A percentile compares a stretch with the other conserved stretches of the same genome.
These are phyloP conservation scores for Geococcyx californianus DNA, from an alignment of 2,113 vertebrate genomes.

Conservation along the genomic window DNA sequence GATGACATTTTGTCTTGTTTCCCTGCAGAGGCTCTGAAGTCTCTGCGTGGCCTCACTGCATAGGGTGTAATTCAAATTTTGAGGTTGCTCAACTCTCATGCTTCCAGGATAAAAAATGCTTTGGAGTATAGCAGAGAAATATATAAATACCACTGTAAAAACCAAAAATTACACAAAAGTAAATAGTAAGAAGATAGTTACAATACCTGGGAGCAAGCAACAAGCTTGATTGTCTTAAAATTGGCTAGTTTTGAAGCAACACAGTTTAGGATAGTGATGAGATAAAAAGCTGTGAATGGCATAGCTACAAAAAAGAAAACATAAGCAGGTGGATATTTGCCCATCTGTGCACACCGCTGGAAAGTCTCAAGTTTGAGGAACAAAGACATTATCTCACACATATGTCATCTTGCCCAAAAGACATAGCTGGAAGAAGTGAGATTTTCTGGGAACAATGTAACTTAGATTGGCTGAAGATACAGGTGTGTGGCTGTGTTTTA, in stretches of 20 bases:
- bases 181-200: not conserved
- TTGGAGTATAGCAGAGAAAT: not conserved
- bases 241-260: not conserved
- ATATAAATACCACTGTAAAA: not conserved
- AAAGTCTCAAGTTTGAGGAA: not conserved
- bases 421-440: not conserved
- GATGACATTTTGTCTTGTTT: not conserved
- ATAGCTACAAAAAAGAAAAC: not conserved
- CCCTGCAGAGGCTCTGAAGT: not conserved
- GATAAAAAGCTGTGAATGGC: not conserved
- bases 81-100: not conserved
- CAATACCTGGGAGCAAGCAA: not conserved
- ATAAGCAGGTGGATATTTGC: not conserved
- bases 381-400: not conserved
- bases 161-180: not conserved
- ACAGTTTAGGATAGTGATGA: not conserved
- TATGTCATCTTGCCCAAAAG: not conserved
- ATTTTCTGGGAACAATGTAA: not conserved
- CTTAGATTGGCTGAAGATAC: not conserved
- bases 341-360: not conserved
- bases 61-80: not conserved
- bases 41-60: fast-evolving
- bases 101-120: not conserved
- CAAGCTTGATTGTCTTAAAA: not conserved
- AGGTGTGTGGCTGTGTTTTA: not conserved